Evolutionary conservation across 2,113 vertebrate species (phyloP).

Genomic region (Puffinus mauretanicus): DNA sequence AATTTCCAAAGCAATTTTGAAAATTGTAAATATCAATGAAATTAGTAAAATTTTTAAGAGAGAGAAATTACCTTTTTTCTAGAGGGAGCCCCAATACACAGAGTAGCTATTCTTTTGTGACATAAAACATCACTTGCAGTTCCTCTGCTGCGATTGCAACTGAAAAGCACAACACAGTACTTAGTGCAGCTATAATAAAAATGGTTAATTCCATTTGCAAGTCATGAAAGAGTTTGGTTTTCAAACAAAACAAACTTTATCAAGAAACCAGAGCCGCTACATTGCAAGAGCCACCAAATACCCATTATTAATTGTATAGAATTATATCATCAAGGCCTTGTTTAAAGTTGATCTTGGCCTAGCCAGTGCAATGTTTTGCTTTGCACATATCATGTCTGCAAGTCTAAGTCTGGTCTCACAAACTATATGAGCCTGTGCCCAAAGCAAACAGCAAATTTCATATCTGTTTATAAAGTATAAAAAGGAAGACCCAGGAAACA

Average conservation of each 20-base stretch:
- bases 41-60: background rate
- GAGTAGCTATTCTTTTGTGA: background rate
- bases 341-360: background rate
- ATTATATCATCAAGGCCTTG: background rate
- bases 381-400: background rate
- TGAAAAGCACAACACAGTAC: background rate
- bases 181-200: background rate
- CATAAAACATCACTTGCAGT: background rate
- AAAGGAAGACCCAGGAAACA: background rate
- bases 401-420: background rate
- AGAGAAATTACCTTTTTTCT: background rate
- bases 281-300: background rate
- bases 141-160: background rate
- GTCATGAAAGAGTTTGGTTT: background rate
- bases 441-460: background rate
- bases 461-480: background rate
- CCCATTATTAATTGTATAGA: background rate
- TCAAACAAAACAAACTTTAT: background rate
- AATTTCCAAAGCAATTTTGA: background rate
- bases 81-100: background rate
- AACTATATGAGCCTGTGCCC: background rate
- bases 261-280: background rate
- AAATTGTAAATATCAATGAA: background rate
- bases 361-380: background rate
- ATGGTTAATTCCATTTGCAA: background rate